Percentiles rank a stretch among this genome's conserved stretches.
These are phyloP conservation scores for Dendrolimus houi DNA, from an alignment of 2,888 invertebrate genomes.

Conservation along the genomic window DNA sequence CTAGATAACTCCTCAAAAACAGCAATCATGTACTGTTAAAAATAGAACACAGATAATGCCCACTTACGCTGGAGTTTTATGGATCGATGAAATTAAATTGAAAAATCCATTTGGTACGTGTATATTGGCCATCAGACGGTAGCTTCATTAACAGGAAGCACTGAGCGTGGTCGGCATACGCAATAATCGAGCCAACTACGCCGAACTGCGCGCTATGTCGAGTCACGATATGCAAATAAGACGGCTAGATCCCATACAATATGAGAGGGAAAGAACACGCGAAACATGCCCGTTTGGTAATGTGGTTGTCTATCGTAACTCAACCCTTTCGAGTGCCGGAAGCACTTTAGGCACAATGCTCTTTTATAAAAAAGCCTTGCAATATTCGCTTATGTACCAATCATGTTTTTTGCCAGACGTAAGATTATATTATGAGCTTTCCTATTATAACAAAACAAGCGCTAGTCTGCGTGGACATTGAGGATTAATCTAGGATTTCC, in stretches of 20 bases:
- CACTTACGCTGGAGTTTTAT: slow-evolving; percentile 9
- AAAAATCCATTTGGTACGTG: slow-evolving; percentile 6
- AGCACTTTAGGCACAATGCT: too few relatives aligned
- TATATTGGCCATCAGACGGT: slow-evolving; percentile 30
- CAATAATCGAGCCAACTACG: slow-evolving; percentile 27
- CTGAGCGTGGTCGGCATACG: slow-evolving; percentile 48
- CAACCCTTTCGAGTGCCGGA: too few relatives aligned
- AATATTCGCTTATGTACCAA: too few relatives aligned
- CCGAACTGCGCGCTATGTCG: slow-evolving; percentile 23
- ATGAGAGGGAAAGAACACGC: slow-evolving; percentile 17
- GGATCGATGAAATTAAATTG: slow-evolving; percentile 8
- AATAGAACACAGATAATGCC: background rate
- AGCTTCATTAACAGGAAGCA: slow-evolving; percentile 61
- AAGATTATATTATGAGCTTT: too few relatives aligned
- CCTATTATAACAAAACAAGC: too few relatives aligned
- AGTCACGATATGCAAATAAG: slow-evolving; percentile 31
- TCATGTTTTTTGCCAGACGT: too few relatives aligned
- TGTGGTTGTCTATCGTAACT: slow-evolving; percentile 8
- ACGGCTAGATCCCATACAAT: slow-evolving; percentile 19
- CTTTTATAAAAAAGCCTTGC: too few relatives aligned
- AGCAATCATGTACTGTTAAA: background rate
- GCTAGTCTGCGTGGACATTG: too few relatives aligned
- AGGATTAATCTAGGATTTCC: too few relatives aligned
- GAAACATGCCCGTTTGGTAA: slow-evolving; percentile 9
- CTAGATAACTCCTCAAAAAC: too few relatives aligned